Evolutionary conservation across 2,888 invertebrate genomes (phyloP).

Genomic region (Cephus runcator): DNA sequence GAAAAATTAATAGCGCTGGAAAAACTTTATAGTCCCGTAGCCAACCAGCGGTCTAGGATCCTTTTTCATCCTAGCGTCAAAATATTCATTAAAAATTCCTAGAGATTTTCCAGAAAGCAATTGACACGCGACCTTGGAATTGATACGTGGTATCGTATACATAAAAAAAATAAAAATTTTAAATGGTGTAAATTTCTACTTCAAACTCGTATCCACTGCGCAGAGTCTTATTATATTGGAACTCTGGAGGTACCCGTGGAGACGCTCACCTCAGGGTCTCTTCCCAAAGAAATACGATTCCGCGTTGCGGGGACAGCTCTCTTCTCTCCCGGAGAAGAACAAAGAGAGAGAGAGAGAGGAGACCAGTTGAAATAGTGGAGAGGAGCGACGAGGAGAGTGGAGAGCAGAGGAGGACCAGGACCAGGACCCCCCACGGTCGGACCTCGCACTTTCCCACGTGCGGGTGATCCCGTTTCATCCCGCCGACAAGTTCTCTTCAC

Average conservation of each 20-base stretch:
- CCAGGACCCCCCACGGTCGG: constrained; percentile 60
- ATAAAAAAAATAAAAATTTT: neutral
- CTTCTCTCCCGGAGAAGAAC: constrained; percentile 20
- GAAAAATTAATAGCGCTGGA: neutral
- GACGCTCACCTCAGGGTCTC: constrained; percentile 35
- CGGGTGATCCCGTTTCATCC: constrained; percentile 66
- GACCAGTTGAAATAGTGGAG: constrained; percentile 21
- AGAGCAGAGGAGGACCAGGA: constrained; percentile 46
- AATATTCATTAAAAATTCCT: neutral
- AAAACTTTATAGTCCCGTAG: neutral
- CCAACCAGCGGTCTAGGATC: neutral
- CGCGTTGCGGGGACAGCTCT: constrained; percentile 45
- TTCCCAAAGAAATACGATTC: constrained; percentile 58
- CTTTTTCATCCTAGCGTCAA: neutral
- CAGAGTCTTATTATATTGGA: constrained; percentile 28
- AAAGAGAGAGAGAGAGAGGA: constrained; percentile 34
- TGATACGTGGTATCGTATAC: neutral
- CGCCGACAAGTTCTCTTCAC: constrained; percentile 52
- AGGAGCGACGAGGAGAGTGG: constrained; percentile 15
- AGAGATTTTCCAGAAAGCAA: neutral
- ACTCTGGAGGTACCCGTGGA: constrained; percentile 38
- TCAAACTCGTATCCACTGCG: neutral
- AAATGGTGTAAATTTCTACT: neutral
- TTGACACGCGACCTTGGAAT: neutral
- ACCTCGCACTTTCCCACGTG: constrained; percentile 65